A percentile compares a stretch with the other conserved stretches of the same genome.
phyloP scores from a whole-genome alignment of 2,113 vertebrate genomes.

The Ellobius talpinus region DNA sequence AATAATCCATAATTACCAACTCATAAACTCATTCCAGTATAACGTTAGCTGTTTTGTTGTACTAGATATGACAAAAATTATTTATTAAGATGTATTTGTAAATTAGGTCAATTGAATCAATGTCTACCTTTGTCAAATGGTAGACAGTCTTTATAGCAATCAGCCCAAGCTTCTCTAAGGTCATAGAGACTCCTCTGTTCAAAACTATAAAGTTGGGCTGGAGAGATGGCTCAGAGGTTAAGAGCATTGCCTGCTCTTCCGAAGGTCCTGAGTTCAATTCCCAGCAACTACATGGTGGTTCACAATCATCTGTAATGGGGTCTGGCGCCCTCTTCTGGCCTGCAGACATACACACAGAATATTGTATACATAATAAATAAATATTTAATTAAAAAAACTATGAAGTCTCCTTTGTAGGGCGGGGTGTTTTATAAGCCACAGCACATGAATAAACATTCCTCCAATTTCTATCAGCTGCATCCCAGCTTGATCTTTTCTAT shows the following conservation, averaged over 20 bases:
- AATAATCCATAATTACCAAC: not conserved
- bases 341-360: no score
- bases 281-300: no score
- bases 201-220: conserved; percentile 45
- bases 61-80: conserved; percentile 53
- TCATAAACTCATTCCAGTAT: conserved; percentile 14
- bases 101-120: conserved; percentile 40
- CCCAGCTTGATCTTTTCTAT: not conserved
- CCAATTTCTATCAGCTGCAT: not conserved
- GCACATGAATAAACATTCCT: not conserved
- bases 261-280: no score
- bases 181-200: conserved; percentile 34
- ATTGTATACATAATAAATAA: no score
- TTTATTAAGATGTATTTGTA: conserved; percentile 55
- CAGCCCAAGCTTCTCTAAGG: conserved; percentile 2
- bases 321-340: no score
- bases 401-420: not conserved
- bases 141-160: conserved; percentile 9
- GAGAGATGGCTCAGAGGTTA: no score
- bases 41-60: conserved; percentile 52
- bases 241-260: no score
- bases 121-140: conserved; percentile 50
- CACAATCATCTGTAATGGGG: no score
- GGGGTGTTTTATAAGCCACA: not conserved
- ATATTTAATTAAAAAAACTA: no score